Percentiles rank a stretch among this genome's conserved stretches.
Evolutionary conservation across 2,888 invertebrate genomes (phyloP).

Genomic region (Eupithecia tripunctaria): DNA sequence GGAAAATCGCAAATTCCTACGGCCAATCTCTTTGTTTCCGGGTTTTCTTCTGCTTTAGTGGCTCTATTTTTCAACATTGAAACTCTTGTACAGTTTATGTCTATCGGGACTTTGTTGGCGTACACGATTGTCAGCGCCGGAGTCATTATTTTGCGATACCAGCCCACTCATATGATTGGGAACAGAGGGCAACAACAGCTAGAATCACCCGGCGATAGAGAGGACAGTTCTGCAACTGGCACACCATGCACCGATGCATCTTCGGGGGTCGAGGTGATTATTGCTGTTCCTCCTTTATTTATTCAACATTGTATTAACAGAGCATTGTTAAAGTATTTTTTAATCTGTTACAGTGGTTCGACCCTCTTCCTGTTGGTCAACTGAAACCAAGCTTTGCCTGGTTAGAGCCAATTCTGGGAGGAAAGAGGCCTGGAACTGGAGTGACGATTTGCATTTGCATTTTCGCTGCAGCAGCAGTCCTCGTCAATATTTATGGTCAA

Average conservation of each 20-base stretch:
- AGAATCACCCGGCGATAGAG: constrained; percentile 83
- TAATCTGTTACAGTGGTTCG: constrained; percentile 76
- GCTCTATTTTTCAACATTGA: constrained; percentile 94
- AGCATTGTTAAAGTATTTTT: constrained; percentile 14
- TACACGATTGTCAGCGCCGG: constrained; percentile 96
- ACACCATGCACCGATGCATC: constrained; percentile 86
- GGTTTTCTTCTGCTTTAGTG: constrained; percentile 89
- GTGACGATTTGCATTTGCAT: constrained; percentile 89
- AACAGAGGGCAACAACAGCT: constrained; percentile 80
- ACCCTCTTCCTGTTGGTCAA: constrained; percentile 88
- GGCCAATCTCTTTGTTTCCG: constrained; percentile 90
- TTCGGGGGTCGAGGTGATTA: constrained; percentile 81
- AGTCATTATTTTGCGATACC: constrained; percentile 93
- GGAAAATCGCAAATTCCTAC: constrained; percentile 93
- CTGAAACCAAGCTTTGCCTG: constrained; percentile 89
- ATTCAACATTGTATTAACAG: neutral
- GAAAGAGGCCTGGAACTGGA: constrained; percentile 90
- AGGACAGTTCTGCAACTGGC: constrained; percentile 86
- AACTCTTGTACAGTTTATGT: constrained; percentile 97
- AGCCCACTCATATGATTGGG: constrained; percentile 83
- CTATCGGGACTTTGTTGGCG: constrained; percentile 94
- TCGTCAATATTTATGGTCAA: constrained; percentile 90
- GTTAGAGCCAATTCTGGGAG: constrained; percentile 89
- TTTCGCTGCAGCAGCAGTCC: constrained; percentile 87
- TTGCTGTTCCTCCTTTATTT: neutral